These are phyloP conservation scores for Candidula unifasciata DNA, from an alignment of 2,888 invertebrate species.

Conservation along the genomic window DNA sequence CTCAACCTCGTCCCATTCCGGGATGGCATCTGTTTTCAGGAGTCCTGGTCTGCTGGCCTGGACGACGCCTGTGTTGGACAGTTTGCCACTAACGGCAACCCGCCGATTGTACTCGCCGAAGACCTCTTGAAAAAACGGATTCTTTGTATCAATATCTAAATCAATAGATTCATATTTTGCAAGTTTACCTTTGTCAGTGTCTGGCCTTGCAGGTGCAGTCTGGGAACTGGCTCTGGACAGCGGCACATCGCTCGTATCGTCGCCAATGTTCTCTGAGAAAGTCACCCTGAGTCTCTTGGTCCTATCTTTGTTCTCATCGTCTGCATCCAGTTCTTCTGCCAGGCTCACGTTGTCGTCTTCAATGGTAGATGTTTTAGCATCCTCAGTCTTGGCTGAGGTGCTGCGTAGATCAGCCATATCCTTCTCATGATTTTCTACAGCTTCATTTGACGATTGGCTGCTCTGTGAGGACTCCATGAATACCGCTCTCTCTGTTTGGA, in stretches of 20 bases:
- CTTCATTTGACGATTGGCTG: not conserved
- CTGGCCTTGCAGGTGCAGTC: too few relatives aligned
- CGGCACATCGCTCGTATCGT: not conserved
- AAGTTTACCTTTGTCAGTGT: constrained; percentile 46
- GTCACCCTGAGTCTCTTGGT: not conserved
- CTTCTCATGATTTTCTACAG: not conserved
- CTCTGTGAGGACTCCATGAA: not conserved
- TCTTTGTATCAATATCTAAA: constrained; percentile 47
- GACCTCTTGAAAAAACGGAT: constrained; percentile 46
- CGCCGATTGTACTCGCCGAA: constrained; percentile 42
- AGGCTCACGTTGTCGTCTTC: not conserved
- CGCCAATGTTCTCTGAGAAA: not conserved
- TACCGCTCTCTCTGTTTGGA: not conserved
- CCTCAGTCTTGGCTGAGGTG: too few relatives aligned
- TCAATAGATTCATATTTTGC: constrained; percentile 48
- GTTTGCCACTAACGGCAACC: not conserved
- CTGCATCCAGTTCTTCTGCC: too few relatives aligned
- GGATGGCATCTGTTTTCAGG: not conserved
- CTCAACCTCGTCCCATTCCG: not conserved
- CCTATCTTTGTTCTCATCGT: not conserved
- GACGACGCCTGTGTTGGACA: not conserved
- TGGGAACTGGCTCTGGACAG: too few relatives aligned
- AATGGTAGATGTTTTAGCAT: too few relatives aligned
- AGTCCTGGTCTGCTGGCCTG: not conserved
- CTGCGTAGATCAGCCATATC: not conserved